These are phyloP conservation scores for Columba guinea DNA, from an alignment of 2,797 vertebrate species.

Conservation along the genomic window DNA sequence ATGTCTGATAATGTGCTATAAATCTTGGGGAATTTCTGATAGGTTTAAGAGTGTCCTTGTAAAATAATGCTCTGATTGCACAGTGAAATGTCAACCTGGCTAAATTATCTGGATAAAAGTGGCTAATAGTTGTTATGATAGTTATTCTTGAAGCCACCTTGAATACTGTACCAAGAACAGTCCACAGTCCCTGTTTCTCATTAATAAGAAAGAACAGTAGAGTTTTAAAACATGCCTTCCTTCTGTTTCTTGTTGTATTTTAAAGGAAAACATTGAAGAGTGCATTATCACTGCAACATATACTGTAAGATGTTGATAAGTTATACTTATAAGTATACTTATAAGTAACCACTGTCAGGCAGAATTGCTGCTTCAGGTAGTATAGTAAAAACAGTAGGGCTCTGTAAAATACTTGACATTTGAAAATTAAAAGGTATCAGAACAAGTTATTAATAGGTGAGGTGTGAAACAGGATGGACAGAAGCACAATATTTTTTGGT, in stretches of 20 bases:
- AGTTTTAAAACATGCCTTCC: neutral
- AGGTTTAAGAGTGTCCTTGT: conserved; percentile 23
- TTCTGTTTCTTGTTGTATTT: neutral
- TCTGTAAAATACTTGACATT: neutral
- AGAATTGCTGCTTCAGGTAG: neutral
- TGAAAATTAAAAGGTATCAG: neutral
- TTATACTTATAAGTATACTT: neutral
- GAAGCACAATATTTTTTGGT: neutral
- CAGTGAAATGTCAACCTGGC: neutral
- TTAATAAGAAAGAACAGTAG: neutral
- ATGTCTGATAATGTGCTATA: neutral
- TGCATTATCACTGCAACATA: neutral
- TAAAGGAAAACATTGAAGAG: neutral
- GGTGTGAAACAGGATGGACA: neutral
- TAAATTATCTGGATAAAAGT: conserved; percentile 46
- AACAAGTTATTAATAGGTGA: neutral
- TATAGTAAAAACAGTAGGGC: neutral
- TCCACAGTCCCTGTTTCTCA: neutral
- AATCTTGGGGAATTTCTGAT: conserved; percentile 13
- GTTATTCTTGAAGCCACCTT: conserved; percentile 34
- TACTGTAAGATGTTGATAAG: neutral
- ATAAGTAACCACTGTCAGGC: neutral
- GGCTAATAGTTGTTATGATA: neutral
- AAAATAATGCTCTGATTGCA: conserved; percentile 35
- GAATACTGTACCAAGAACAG: conserved; percentile 20